Evolutionary conservation across 1,140 invertebrate genomes (phyloP), one percentile per base, ranked within the genome.

Genomic region (Drosophila kanapiae): DNA sequence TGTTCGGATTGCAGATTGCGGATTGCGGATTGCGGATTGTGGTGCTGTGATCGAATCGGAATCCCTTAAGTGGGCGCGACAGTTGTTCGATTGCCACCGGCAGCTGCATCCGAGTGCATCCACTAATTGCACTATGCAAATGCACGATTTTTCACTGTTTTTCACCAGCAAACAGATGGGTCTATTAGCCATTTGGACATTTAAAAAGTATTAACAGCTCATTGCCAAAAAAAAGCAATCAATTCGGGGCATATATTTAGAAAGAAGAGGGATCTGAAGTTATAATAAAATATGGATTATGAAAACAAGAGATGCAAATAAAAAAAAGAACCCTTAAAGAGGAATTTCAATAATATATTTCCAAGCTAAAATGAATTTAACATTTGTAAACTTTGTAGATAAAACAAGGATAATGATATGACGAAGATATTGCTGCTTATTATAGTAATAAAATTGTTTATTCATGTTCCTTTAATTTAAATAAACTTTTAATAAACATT

Each of bases 21-120:
- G 48, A 16, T 11, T 40, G 53, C 27, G n/a, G 37, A 42, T 13
- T 37, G 14, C 23, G 59, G 9, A 54, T 54, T 58, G 54, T 53
- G 61, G 48, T 70, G 33, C 29, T 16, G 40, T 14, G 18, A 56
- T 56, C 53, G 53, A 56, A 59, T 38, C 48, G 18, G 45, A 53
- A 64, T 64, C 60, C 51, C 72, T 37, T 75, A 70, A 71, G 68
- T 64, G 67, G 75, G 57, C 56, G 76, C 75, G 85, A 90, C 85
- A 88, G 81, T 90, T 88, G 85, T 37, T 88, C 81, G 63, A 87
- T 86, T 68, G 53, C 43, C 71, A 60, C 29, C 53, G 58, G 53
- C 84, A 81, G 68, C 59, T 86, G 78, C 61, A 72, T 64, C 64
- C 60, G 56, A 75, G 74, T 70, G 56, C 23, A 33, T 48, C 45